Base-by-base conservation (phyloP, 2,888 invertebrate species). In the Cecidostiba fungosa region DNA sequence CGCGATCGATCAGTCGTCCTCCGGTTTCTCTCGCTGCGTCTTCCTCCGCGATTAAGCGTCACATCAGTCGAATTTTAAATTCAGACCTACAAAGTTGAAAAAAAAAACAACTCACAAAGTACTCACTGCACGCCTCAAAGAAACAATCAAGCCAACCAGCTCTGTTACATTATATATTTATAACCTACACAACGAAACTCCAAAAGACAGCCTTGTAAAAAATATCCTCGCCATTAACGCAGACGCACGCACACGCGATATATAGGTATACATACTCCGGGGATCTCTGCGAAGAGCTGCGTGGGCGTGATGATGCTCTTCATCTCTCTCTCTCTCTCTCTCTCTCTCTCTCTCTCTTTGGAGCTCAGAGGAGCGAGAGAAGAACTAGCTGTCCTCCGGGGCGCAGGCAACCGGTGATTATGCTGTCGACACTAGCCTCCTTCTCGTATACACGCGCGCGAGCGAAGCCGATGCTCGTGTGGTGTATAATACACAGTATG, bases 381-480 rank as follows among this genome's bases (percentile, higher is more conserved):
- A 59, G 43, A 19, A 26, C 47, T 50, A 29, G 59, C 59, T 32
- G 59, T 78, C 84, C 74, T 74, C 39, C 77, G 47, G 59, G 32
- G 81, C 54, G 43, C 32, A n/a, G 87, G 88, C 88, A 92, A 88
- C 90, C 90, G 87, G 87, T 90, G 90, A 92, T 92, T 92, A 91
- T 91, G 90, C 91, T 91, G 92, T 92, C 92, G 92, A 92, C 92
- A 91, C 91, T 91, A 88, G 87, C 87, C 89, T 88, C 87, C 77
- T 85, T 54, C 72, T 70, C 59, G 32, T 43, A 43, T 36, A 3
- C 36, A 23, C 43, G 19, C 43, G 72, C 36, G 50, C 23, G 12
- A 29, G 10, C 19, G 50, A 50, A 50, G 77, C 39, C 43, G 23
- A 10, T 29, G 66, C 66, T 69, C 26, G 23, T 36, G 26, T n/a